Percentiles rank a stretch among this genome's conserved stretches.
These are phyloP conservation scores for Hippasteria phrygiana DNA, from an alignment of 53 echinoderm and acorn worm genomes.

Conservation along the genomic window DNA sequence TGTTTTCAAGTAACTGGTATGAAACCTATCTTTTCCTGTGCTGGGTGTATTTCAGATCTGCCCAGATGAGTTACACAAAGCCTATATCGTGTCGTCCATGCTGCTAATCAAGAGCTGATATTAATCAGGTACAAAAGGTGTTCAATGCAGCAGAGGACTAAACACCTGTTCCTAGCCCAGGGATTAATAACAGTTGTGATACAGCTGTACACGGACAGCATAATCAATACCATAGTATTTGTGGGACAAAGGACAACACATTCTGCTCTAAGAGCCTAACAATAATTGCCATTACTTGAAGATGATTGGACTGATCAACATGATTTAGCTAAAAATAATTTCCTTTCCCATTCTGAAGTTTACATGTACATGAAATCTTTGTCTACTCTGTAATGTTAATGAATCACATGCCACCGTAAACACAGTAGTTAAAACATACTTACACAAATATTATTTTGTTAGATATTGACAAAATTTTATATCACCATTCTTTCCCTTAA, in stretches of 20 bases:
- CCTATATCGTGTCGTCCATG: neutral
- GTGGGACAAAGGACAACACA: conserved; percentile 2
- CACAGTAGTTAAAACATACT: too few relatives aligned
- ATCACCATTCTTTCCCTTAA: too few relatives aligned
- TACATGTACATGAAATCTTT: too few relatives aligned
- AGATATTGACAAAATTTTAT: too few relatives aligned
- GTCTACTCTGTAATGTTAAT: too few relatives aligned
- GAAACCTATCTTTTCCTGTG: conserved; percentile 30
- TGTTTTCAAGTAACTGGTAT: conserved; percentile 40
- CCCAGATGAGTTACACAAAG: neutral
- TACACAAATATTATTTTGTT: too few relatives aligned
- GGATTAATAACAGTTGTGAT: conserved; percentile 45
- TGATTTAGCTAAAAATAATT: too few relatives aligned
- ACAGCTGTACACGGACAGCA: neutral
- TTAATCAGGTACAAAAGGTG: conserved; percentile 57
- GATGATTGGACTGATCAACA: neutral
- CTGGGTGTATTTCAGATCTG: neutral
- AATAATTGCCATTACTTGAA: neutral
- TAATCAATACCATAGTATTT: conserved; percentile 34
- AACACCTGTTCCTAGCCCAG: conserved; percentile 62
- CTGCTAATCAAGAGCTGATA: conserved; percentile 31
- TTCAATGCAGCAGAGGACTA: neutral
- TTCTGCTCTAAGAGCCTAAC: neutral
- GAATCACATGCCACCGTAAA: too few relatives aligned
- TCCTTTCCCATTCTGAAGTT: too few relatives aligned